phyloP scores from a whole-genome alignment of 1,140 invertebrate species.

The Drosophila elegans region DNA sequence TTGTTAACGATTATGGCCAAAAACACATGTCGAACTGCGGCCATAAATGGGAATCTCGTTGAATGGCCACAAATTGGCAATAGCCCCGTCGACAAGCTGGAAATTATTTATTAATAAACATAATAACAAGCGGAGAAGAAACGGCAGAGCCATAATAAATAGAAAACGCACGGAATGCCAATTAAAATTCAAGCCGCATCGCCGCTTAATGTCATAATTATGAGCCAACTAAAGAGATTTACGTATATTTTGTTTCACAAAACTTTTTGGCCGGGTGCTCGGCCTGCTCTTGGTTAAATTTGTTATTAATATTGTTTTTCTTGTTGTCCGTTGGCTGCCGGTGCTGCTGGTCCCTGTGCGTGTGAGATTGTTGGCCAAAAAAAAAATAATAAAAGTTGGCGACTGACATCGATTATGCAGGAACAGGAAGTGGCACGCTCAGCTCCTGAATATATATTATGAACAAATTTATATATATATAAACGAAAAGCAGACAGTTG shows the following conservation, averaged over 20 bases:
- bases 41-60: constrained; percentile 59
- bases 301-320: constrained; percentile 22
- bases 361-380: constrained; percentile 40
- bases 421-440: constrained; percentile 45
- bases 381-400: constrained; percentile 14
- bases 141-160: constrained; percentile 28
- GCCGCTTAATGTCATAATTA: constrained; percentile 82
- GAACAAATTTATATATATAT: constrained; percentile 4
- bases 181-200: constrained; percentile 81
- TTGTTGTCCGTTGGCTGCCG: constrained; percentile 1
- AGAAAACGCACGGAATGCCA: constrained; percentile 57
- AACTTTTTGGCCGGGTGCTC: constrained; percentile 49
- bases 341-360: constrained; percentile 41
- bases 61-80: constrained; percentile 63
- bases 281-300: constrained; percentile 40
- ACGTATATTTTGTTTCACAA: constrained; percentile 80
- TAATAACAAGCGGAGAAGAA: constrained; percentile 44
- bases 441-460: constrained; percentile 17
- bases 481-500: constrained; percentile 45
- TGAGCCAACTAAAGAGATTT: constrained; percentile 83
- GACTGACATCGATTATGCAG: constrained; percentile 71
- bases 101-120: constrained; percentile 82
- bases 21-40: constrained; percentile 56
- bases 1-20: constrained; percentile 43
- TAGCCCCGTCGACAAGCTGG: constrained; percentile 22